Base-by-base conservation (phyloP, 2,113 vertebrate species). In the Oryzias melastigma region DNA sequence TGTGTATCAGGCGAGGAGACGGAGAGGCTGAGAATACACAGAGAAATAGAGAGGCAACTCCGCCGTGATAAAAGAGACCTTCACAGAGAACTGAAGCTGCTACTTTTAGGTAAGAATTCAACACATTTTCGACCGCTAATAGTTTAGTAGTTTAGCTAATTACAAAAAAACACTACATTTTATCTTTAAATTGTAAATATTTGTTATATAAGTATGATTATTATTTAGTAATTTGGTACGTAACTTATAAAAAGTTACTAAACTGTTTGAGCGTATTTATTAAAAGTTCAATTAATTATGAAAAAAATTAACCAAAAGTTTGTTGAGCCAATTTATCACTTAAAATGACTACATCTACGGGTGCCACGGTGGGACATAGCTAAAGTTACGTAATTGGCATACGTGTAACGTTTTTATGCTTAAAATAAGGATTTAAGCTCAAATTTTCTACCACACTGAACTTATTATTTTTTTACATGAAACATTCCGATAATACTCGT, bases 1-100 rank as follows among this genome's bases (percentile, higher is more conserved):
- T 95, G 94, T 71, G 14, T 92, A 68, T 87, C 93, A 0, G 68
- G 66, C 0, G 93, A 95, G 42, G 87, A 94, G 22, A 65, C 24
- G 56, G 93, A 93, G 53, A 88, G 68, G 5, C 79, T 73, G 54
- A 82, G 90, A 74, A 92, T 95, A 52, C 92, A 92, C 78, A 71
- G 62, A 1, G 93, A 92, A 60, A 96, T 95, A 18, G 94, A 96
- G 77, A 87, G 81, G 18, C 91, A 92, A 68, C 86, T 97, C 8
- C 89, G 87, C 1, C 83, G 73, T 1, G 92, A 94, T 70, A 91
- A 91, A 53, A 79, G 49, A 8, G 69, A 88, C 4, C 82, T 85
- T 5, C 62, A 83, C 1, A 68, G 84, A 12, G 91, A 95, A 66
- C 51, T 94, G 42, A 95, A 95, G 78, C 67, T 95, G 67, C 86